Base-by-base conservation (phyloP, 2,888 invertebrate genomes). In the Cyaniris semiargus region DNA sequence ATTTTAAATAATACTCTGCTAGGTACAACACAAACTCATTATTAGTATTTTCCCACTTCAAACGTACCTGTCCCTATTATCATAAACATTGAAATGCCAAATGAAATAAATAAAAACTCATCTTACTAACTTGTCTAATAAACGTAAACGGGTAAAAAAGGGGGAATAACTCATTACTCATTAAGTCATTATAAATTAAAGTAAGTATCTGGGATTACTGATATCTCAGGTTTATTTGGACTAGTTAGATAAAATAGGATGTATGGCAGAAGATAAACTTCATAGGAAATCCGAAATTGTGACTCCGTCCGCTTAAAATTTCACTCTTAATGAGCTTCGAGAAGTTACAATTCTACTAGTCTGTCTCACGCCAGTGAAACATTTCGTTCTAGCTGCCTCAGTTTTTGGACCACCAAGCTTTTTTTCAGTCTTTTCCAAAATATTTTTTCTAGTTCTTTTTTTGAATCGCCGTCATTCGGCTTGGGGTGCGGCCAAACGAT, bases 401-500 rank as follows among this genome's bases (percentile, higher is more conserved):
- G 79, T 78, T 88, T 89, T 23, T 89, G 85, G 0, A 86, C 86
- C 0, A 87, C 81, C 0, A 94, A 79, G 27, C 90, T 89, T 79
- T 89, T 92, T 79, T 89, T 90, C 8, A 95, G 79, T 77, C 94
- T 83, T 79, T 84, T 90, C 95, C 95, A 95, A 82, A 95, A 95
- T 1, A 89, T 23, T 27, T 85, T 83, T 4, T 92, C 91, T 0
- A 82, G 77, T 15, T 87, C 83, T 0, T 87, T 84, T 70, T 90
- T 88, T 0, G 27, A 6, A 27, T 66, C 66, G 66, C 18, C 15
- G 15, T 31, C 27, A 21, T 15, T 66, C 15, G 23, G 23, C 5
- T 31, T 15, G 15, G 27, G 18, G 66, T 66, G 66, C 66, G 96
- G 96, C 96, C 96, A 96, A 15, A 95, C 94, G 21, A 96, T 95